Percentiles rank a stretch among this genome's conserved stretches.
Evolutionary conservation across 2,888 invertebrate species (phyloP).

Genomic region (Biston betularia): DNA sequence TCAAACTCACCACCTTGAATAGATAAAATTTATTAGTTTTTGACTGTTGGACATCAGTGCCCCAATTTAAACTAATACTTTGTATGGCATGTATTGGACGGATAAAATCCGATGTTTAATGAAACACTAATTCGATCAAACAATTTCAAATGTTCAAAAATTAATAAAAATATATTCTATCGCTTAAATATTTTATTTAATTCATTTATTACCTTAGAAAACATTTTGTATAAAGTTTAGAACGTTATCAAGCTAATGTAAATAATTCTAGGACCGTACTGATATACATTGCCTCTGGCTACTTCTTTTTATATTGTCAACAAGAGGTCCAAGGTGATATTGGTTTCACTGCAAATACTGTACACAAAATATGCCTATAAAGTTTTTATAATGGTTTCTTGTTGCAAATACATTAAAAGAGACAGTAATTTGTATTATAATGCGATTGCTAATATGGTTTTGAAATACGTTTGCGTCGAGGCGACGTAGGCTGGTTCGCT

Average conservation of each 20-base stretch:
- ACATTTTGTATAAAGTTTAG: slow-evolving; percentile 36
- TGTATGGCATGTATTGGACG: too few relatives aligned
- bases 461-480: slow-evolving; percentile 20
- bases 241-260: slow-evolving; percentile 28
- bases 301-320: slow-evolving; percentile 51
- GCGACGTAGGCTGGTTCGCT: slow-evolving; percentile 11
- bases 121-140: too few relatives aligned
- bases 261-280: slow-evolving; percentile 42
- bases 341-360: slow-evolving; percentile 47
- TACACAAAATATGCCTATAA: slow-evolving; percentile 45
- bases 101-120: too few relatives aligned
- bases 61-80: neutral
- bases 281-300: slow-evolving; percentile 43
- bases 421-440: slow-evolving; percentile 31
- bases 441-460: slow-evolving; percentile 32
- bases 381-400: slow-evolving; percentile 45
- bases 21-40: neutral
- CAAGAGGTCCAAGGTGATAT: slow-evolving; percentile 46
- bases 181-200: neutral
- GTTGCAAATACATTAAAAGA: slow-evolving; percentile 30
- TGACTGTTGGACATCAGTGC: neutral
- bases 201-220: slow-evolving; percentile 38
- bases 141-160: neutral
- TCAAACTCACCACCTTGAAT: slow-evolving; percentile 34
- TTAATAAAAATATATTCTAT: neutral